These are phyloP conservation scores for Caenorhabditis imperialis DNA, from an alignment of 2,888 invertebrate genomes.

Conservation along the genomic window DNA sequence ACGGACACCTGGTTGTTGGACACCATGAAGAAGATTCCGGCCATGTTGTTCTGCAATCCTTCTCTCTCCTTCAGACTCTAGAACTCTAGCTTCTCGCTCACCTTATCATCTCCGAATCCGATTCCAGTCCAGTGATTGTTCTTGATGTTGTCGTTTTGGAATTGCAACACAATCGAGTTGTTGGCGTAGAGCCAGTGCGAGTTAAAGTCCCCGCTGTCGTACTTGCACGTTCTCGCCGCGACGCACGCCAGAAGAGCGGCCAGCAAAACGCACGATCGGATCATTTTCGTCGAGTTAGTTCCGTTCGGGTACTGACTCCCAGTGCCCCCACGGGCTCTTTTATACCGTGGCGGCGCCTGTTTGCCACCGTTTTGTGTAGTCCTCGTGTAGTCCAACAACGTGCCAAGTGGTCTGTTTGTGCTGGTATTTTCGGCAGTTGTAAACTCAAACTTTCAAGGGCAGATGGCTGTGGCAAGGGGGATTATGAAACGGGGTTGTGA, in stretches of 20 bases:
- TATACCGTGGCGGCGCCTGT: constrained; percentile 3
- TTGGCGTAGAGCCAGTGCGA: constrained; percentile 41
- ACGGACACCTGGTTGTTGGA: constrained; percentile 43
- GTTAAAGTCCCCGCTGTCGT: constrained; percentile 33
- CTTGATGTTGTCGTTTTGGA: constrained; percentile 48
- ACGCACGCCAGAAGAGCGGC: constrained; percentile 7
- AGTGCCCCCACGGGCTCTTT: too few species aligned
- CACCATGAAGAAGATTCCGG: constrained; percentile 44
- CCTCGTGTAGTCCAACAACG: constrained; percentile 42
- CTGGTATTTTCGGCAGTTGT: too few species aligned
- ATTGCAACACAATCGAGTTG: constrained; percentile 44
- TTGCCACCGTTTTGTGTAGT: constrained; percentile 38
- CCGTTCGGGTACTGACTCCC: too few species aligned
- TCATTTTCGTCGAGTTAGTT: constrained; percentile 22
- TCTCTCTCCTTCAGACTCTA: too few species aligned
- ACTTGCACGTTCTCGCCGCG: constrained; percentile 43
- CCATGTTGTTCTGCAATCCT: constrained; percentile 43
- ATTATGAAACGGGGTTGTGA: too few species aligned
- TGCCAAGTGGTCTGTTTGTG: constrained; percentile 36
- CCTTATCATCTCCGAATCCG: constrained; percentile 50
- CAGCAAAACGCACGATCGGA: constrained; percentile 22
- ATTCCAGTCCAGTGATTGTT: constrained; percentile 51
- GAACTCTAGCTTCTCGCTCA: too few species aligned
- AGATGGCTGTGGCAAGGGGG: too few species aligned
- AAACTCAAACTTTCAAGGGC: too few species aligned